A percentile compares a stretch with the other conserved stretches of the same genome.
Conservation (phyloP, 2,113 vertebrate genomes). For the Rhipidura dahli region DNA sequence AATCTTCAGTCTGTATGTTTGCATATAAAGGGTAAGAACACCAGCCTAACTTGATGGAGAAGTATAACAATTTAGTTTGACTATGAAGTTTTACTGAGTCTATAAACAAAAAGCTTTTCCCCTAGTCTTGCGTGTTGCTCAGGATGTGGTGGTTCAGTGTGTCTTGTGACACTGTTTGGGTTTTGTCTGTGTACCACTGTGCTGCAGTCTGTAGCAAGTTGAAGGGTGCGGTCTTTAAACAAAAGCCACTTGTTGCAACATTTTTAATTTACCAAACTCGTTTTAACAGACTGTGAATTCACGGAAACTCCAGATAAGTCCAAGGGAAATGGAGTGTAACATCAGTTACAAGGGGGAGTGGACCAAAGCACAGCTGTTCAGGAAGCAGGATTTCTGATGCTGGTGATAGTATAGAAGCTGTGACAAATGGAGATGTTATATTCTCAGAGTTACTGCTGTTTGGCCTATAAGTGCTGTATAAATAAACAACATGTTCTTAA, state of each 20-base stretch:
- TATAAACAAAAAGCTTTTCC: background rate
- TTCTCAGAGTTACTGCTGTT: background rate
- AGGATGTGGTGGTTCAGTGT: background rate
- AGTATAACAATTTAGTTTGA: background rate
- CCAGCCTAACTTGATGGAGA: background rate
- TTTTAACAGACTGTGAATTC: background rate
- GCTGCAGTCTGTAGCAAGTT: no score
- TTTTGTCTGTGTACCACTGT: fast-evolving
- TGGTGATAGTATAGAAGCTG: background rate
- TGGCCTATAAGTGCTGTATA: fast-evolving
- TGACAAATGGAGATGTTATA: fast-evolving
- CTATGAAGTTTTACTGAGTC: background rate
- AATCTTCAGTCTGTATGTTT: background rate
- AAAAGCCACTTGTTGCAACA: background rate
- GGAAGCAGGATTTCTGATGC: background rate
- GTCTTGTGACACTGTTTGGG: background rate
- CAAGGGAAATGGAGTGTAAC: background rate
- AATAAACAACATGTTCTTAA: background rate
- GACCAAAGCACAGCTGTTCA: background rate
- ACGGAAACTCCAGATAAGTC: background rate
- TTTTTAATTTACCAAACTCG: background rate
- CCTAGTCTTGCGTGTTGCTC: fast-evolving
- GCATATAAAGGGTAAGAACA: background rate
- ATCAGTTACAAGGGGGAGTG: background rate
- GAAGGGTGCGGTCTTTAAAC: background rate